phyloP scores from a whole-genome alignment of 2,797 vertebrate species.

The Melanotaenia boesemani region DNA sequence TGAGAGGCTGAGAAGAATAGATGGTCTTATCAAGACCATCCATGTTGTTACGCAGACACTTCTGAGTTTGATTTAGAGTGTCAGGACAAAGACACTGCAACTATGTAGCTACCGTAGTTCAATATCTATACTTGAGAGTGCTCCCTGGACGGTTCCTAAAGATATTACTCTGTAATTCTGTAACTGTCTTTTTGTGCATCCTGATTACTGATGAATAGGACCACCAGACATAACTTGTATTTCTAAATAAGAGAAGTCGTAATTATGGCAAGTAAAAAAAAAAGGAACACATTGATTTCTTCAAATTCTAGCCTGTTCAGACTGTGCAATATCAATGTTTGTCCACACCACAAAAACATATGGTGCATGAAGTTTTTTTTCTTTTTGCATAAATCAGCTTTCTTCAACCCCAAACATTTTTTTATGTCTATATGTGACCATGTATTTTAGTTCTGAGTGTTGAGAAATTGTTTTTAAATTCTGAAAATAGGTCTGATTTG shows the following conservation, averaged over 20 bases:
- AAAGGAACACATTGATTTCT: too few species aligned
- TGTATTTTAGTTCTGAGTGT: too few species aligned
- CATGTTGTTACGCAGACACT: slow-evolving; percentile 12
- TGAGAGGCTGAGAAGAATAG: slow-evolving; percentile 18
- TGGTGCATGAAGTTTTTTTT: too few species aligned
- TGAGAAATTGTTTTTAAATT: too few species aligned
- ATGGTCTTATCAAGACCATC: slow-evolving; percentile 9
- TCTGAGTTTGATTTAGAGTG: not conserved
- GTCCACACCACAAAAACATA: too few species aligned
- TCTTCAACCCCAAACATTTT: too few species aligned
- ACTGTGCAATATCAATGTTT: too few species aligned
- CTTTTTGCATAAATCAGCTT: too few species aligned
- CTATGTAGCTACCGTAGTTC: not conserved
- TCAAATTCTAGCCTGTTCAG: too few species aligned
- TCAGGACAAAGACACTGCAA: slow-evolving; percentile 5
- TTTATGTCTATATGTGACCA: too few species aligned
- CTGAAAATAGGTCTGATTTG: too few species aligned
- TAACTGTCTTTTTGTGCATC: not conserved
- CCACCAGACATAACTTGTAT: not conserved
- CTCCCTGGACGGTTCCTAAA: not conserved
- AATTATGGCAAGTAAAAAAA: too few species aligned
- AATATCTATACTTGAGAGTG: not conserved
- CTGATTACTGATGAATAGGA: not conserved
- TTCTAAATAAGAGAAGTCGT: not conserved
- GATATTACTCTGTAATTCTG: not conserved